These are phyloP conservation scores for Microctonus aethiopoides DNA, from an alignment of 2,888 invertebrate species.

Conservation along the genomic window DNA sequence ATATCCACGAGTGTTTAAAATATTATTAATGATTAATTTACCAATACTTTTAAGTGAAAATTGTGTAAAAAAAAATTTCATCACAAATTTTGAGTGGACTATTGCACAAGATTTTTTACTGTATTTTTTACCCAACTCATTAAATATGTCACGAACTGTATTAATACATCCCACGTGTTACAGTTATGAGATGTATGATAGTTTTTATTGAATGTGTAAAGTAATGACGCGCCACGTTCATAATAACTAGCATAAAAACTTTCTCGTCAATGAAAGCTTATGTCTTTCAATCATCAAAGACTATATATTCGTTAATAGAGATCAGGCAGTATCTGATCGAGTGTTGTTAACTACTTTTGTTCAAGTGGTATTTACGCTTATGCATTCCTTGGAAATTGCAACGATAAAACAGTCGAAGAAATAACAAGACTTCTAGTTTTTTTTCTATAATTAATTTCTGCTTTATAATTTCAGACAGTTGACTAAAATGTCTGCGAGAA, in stretches of 20 bases:
- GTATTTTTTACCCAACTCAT: no score
- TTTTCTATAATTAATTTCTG: background rate
- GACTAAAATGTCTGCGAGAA: background rate
- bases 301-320: slow-evolving; percentile 34
- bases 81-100: no score
- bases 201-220: background rate
- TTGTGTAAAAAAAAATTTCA: no score
- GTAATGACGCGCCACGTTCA: background rate
- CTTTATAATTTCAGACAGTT: background rate
- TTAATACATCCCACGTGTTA: background rate
- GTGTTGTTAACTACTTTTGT: slow-evolving; percentile 23
- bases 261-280: slow-evolving; percentile 34
- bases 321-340: slow-evolving; percentile 38
- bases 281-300: slow-evolving; percentile 17
- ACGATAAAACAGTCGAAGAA: slow-evolving; percentile 15
- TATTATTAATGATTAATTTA: no score
- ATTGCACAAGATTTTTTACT: no score
- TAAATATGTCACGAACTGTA: background rate
- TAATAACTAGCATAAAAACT: background rate
- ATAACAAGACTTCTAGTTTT: slow-evolving; percentile 1
- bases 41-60: no score
- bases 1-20: no score
- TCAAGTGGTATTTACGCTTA: background rate
- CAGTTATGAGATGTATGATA: background rate
- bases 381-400: slow-evolving; percentile 10